A percentile compares a stretch with the other conserved stretches of the same genome.
These are phyloP conservation scores for Blomia tropicalis DNA, from an alignment of 2,888 invertebrate species.

Conservation along the genomic window DNA sequence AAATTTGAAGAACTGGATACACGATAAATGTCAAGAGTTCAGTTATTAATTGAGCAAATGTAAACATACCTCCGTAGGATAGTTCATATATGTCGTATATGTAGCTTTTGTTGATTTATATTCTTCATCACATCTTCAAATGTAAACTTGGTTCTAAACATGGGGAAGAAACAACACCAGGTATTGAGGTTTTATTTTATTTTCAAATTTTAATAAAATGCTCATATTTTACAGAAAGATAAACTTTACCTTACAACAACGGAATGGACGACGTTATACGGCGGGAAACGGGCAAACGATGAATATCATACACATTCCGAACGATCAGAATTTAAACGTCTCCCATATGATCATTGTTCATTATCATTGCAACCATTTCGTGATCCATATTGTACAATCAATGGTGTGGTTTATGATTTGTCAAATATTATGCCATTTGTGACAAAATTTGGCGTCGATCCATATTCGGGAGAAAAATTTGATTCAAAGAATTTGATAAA, in stretches of 20 bases:
- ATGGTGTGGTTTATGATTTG: slow-evolving; percentile 40
- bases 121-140: neutral
- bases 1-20: no score
- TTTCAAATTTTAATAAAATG: no score
- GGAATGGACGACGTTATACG: slow-evolving; percentile 38
- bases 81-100: neutral
- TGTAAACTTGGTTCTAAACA: neutral
- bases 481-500: slow-evolving; percentile 65
- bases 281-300: slow-evolving; percentile 33
- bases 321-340: slow-evolving; percentile 55
- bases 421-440: slow-evolving; percentile 62
- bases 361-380: slow-evolving; percentile 79
- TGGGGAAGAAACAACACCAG: slow-evolving; percentile 3
- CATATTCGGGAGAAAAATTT: slow-evolving; percentile 73
- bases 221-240: no score
- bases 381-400: slow-evolving; percentile 69
- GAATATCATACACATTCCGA: slow-evolving; percentile 40
- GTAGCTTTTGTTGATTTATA: neutral
- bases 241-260: slow-evolving; percentile 33
- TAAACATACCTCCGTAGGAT: no score
- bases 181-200: no score
- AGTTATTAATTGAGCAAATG: no score
- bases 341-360: slow-evolving; percentile 69
- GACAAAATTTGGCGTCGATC: slow-evolving; percentile 79
- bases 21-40: no score